A percentile compares a stretch with the other conserved stretches of the same genome.
These are phyloP conservation scores for Furcifer pardalis DNA, from an alignment of 2,797 vertebrate species.

Conservation along the genomic window DNA sequence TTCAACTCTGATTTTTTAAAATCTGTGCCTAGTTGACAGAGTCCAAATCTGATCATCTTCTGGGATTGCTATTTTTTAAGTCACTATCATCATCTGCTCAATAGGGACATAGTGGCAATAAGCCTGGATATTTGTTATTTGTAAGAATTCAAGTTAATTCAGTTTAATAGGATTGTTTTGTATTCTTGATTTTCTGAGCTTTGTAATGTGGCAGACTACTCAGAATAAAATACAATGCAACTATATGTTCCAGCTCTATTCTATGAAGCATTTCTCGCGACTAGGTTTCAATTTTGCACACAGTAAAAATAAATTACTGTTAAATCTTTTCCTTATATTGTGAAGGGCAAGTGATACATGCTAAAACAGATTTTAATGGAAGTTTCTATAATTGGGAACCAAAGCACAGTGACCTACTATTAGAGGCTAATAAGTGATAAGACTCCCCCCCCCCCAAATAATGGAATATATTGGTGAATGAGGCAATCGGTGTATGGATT, in stretches of 20 bases:
- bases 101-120: background rate
- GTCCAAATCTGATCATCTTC: background rate
- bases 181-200: background rate
- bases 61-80: background rate
- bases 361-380: constrained; percentile 55
- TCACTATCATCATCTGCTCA: background rate
- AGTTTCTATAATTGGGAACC: constrained; percentile 60
- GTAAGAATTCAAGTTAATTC: background rate
- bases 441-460: no score
- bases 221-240: constrained; percentile 3
- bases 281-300: constrained; percentile 61
- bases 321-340: constrained; percentile 65
- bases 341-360: constrained; percentile 61
- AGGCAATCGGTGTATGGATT: constrained; percentile 58
- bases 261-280: constrained; percentile 44
- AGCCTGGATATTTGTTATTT: background rate
- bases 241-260: constrained; percentile 21
- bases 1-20: no score
- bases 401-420: constrained; percentile 58
- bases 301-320: constrained; percentile 61
- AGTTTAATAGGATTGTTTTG: background rate
- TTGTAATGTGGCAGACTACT: background rate
- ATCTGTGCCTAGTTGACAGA: background rate
- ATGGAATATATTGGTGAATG: constrained; percentile 53
- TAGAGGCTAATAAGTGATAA: constrained; percentile 58